Percentiles rank a stretch among this genome's conserved stretches.
Evolutionary conservation across 2,888 invertebrate species (phyloP).

Genomic region (Halictus quadricinctus): DNA sequence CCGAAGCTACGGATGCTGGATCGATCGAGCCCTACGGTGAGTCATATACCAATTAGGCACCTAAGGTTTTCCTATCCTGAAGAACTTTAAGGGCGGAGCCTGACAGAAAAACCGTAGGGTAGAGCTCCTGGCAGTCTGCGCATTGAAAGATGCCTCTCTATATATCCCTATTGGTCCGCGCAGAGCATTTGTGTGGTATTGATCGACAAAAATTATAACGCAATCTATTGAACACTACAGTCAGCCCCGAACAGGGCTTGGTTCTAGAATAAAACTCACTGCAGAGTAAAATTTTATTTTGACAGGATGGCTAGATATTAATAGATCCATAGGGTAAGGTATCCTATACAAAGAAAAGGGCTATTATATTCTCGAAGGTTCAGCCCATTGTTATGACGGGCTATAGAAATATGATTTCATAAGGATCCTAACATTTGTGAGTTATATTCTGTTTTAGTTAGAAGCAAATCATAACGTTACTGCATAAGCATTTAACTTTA

Average conservation of each 20-base stretch:
- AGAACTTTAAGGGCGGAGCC: constrained; percentile 71
- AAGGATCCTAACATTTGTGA: constrained; percentile 42
- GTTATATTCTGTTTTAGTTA: constrained; percentile 9
- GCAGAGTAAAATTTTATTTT: constrained; percentile 55
- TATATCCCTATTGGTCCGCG: constrained; percentile 78
- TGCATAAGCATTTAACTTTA: background rate
- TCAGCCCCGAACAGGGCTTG: constrained; percentile 54
- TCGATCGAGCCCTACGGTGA: constrained; percentile 78
- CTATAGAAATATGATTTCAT: constrained; percentile 76
- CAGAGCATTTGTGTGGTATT: constrained; percentile 80
- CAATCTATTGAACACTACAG: constrained; percentile 71
- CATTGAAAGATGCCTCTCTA: constrained; percentile 76
- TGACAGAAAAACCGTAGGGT: constrained; percentile 56
- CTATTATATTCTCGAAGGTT: constrained; percentile 66
- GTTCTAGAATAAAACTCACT: constrained; percentile 48
- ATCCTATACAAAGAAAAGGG: constrained; percentile 67
- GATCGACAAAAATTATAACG: constrained; percentile 80
- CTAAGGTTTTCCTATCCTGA: constrained; percentile 71
- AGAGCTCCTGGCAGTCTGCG: constrained; percentile 75
- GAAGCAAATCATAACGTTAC: background rate
- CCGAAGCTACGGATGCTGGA: constrained; percentile 68
- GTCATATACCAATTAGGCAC: constrained; percentile 77
- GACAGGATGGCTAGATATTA: constrained; percentile 72
- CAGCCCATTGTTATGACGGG: constrained; percentile 67
- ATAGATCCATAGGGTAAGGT: constrained; percentile 68